These are phyloP conservation scores for Hymenopus coronatus DNA, from an alignment of 2,888 invertebrate species.

Conservation along the genomic window DNA sequence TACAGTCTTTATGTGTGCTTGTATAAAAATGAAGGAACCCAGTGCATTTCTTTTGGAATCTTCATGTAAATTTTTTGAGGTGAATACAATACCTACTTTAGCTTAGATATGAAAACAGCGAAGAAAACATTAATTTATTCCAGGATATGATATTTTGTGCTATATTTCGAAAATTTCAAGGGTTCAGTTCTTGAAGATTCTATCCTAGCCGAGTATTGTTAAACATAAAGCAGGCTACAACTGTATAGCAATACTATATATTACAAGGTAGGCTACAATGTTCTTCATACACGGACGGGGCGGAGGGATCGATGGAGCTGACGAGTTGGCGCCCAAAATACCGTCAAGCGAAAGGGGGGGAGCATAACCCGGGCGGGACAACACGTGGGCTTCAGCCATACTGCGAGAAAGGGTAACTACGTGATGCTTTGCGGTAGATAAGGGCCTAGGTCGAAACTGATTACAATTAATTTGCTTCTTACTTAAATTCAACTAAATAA, in stretches of 20 bases:
- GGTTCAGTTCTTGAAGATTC: not conserved
- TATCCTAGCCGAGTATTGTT: not conserved
- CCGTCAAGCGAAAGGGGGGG: not conserved
- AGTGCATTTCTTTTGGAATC: no score
- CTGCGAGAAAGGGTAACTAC: not conserved
- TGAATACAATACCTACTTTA: no score
- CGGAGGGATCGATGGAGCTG: conserved; percentile 20
- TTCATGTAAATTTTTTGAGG: no score
- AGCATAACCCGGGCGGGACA: not conserved
- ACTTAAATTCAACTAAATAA: no score
- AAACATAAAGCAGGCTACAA: not conserved
- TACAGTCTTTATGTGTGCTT: no score
- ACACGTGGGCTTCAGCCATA: not conserved
- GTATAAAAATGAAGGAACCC: no score
- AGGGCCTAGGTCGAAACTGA: no score
- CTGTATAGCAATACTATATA: not conserved
- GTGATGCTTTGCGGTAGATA: not conserved
- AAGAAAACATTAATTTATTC: not conserved
- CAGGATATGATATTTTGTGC: not conserved
- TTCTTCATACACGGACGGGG: not conserved
- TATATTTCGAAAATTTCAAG: not conserved
- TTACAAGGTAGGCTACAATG: not conserved
- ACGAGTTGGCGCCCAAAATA: conserved; percentile 20
- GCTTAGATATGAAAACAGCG: no score
- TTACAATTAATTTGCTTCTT: no score